These are phyloP conservation scores for Peromyscus attwateri DNA, from an alignment of 2,797 vertebrate species.

Conservation along the genomic window DNA sequence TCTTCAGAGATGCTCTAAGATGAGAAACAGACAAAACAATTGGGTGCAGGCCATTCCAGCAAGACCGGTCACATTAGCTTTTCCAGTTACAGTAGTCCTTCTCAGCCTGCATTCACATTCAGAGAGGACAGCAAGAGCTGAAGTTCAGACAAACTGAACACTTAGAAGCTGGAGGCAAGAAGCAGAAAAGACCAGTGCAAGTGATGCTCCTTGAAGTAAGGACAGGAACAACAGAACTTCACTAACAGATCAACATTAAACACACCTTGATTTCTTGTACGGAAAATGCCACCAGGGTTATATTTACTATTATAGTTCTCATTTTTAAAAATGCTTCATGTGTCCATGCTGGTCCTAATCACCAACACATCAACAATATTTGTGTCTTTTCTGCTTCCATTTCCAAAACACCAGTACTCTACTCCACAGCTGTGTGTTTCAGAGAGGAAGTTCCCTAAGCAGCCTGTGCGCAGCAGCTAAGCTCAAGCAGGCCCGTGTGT, in stretches of 20 bases:
- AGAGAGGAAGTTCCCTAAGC: not conserved
- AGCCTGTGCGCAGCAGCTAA: not conserved
- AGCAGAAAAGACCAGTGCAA: not conserved
- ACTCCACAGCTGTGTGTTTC: not conserved
- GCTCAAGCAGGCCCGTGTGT: not conserved
- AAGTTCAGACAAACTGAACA: not conserved
- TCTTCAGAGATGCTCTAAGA: slow-evolving; percentile 95
- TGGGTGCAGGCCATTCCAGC: not conserved
- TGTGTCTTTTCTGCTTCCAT: slow-evolving; percentile 42
- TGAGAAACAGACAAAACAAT: slow-evolving; percentile 48
- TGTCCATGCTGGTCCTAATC: slow-evolving; percentile 26
- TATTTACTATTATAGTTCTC: slow-evolving; percentile 19
- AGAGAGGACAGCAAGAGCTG: not conserved
- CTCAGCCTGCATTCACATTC: not conserved
- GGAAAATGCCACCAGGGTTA: slow-evolving; percentile 30
- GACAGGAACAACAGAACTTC: not conserved
- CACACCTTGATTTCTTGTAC: slow-evolving; percentile 34
- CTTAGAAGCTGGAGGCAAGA: not conserved
- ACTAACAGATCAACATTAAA: slow-evolving; percentile 27
- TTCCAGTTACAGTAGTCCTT: not conserved
- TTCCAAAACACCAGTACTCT: slow-evolving; percentile 15
- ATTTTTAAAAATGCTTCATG: slow-evolving; percentile 23
- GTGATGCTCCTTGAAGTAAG: not conserved
- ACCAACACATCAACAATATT: not conserved
- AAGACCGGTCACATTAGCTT: not conserved